Conservation (phyloP, 2,113 vertebrate species). For the Tetrao urogallus region DNA sequence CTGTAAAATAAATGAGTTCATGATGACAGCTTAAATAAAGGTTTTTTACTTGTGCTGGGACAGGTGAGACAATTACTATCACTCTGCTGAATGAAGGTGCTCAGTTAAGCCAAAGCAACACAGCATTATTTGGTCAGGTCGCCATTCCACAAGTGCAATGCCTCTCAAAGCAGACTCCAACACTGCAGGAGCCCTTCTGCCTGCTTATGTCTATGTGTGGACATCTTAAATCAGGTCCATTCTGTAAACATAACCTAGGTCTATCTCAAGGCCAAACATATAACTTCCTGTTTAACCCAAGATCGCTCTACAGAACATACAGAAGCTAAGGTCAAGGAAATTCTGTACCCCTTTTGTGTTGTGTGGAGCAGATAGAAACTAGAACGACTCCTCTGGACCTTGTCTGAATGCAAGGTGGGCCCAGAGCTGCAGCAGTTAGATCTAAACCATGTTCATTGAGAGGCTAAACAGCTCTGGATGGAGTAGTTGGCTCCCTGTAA, state of each 20-base stretch:
- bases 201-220: not conserved
- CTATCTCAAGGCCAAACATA: accelerated
- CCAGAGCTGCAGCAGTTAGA: not conserved
- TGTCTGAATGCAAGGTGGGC: accelerated
- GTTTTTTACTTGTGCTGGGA: not conserved
- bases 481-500: not conserved
- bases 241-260: not conserved
- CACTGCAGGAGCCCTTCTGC: accelerated
- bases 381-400: not conserved
- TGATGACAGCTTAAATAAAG: not conserved
- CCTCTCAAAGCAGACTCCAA: not conserved
- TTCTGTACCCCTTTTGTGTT: not conserved
- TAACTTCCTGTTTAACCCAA: not conserved
- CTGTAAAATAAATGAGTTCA: not conserved
- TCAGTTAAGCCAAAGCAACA: not conserved
- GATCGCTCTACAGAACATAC: not conserved
- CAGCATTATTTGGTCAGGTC: not conserved
- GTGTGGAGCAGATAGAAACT: not conserved
- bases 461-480: not conserved
- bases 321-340: not conserved
- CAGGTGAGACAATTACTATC: not conserved
- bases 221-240: accelerated
- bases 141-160: accelerated
- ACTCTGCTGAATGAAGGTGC: not conserved
- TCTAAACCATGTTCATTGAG: not conserved